Conservation (phyloP, 2,888 invertebrate species). For the Lasioglossum vierecki region DNA sequence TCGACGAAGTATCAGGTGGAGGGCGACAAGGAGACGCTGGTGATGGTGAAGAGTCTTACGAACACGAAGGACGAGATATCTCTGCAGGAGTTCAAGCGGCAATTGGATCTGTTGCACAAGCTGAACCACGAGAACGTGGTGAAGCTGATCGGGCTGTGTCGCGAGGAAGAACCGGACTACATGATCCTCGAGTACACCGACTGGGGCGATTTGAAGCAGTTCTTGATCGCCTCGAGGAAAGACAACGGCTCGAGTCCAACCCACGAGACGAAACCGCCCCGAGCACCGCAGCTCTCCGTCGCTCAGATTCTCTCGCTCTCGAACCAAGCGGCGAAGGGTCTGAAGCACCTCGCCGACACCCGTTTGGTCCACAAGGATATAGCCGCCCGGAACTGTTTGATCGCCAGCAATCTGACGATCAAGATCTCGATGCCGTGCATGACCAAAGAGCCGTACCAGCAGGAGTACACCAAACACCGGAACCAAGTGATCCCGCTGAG, state of each 20-base stretch:
- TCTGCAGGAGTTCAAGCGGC: conserved; percentile 93
- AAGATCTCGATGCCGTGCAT: conserved; percentile 93
- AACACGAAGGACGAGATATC: conserved; percentile 91
- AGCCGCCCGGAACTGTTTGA: conserved; percentile 95
- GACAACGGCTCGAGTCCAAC: conserved; percentile 72
- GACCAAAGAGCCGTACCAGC: conserved; percentile 93
- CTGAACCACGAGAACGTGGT: conserved; percentile 93
- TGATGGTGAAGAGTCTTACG: conserved; percentile 91
- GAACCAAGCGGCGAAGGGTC: conserved; percentile 91
- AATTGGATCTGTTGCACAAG: conserved; percentile 93
- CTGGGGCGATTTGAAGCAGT: conserved; percentile 98
- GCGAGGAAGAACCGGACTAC: conserved; percentile 93
- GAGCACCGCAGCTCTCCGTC: conserved; percentile 87
- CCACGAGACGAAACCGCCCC: conserved; percentile 79
- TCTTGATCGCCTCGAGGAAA: conserved; percentile 87
- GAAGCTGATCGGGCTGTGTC: conserved; percentile 92
- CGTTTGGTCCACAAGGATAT: conserved; percentile 95
- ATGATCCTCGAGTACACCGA: conserved; percentile 96
- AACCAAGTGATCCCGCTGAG: conserved; percentile 94
- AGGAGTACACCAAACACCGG: conserved; percentile 94
- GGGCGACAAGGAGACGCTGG: conserved; percentile 84
- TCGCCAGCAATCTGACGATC: conserved; percentile 91
- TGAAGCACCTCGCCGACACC: conserved; percentile 91
- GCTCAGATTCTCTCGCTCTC: conserved; percentile 89
- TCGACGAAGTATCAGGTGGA: conserved; percentile 87